Conservation (phyloP, 92 coral and sea anemone genomes). For the Blastomussa wellsi region DNA sequence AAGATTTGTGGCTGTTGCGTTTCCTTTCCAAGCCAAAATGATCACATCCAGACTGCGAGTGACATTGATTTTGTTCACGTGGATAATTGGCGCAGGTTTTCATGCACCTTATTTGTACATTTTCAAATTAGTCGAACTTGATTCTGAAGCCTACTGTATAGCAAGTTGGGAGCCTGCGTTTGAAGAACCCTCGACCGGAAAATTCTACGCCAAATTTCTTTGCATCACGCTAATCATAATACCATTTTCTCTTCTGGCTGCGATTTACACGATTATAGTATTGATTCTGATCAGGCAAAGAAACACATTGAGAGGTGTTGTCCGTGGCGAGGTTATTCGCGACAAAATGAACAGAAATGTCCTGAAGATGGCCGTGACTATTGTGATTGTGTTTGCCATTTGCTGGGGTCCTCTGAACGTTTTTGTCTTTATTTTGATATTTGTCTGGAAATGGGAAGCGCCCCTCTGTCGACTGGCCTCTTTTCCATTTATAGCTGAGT, state of each 20-base stretch:
- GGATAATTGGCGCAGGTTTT: slow-evolving; percentile 17
- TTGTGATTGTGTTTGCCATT: slow-evolving; percentile 21
- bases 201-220: slow-evolving; percentile 16
- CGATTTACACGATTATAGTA: slow-evolving; percentile 18
- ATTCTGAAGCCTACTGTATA: neutral
- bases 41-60: slow-evolving; percentile 31
- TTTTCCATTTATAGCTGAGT: slow-evolving; percentile 24
- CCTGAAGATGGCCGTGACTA: slow-evolving; percentile 38
- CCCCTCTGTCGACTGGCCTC: neutral
- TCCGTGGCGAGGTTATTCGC: slow-evolving; percentile 13
- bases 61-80: slow-evolving; percentile 12
- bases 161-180: slow-evolving; percentile 27
- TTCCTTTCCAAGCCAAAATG: slow-evolving; percentile 28
- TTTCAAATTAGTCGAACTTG: neutral
- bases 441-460: slow-evolving; percentile 26
- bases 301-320: neutral
- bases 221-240: slow-evolving; percentile 14
- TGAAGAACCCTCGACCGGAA: slow-evolving; percentile 26
- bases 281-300: slow-evolving; percentile 6
- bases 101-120: slow-evolving; percentile 38
- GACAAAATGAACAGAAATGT: slow-evolving; percentile 38
- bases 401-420: slow-evolving; percentile 44
- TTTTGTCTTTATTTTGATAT: slow-evolving; percentile 7
- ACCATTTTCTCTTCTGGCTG: slow-evolving; percentile 27
- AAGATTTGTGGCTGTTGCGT: slow-evolving; percentile 36